A percentile compares a stretch with the other conserved stretches of the same genome.
These are phyloP conservation scores for Manduca sexta DNA, from an alignment of 1,140 invertebrate genomes.

Conservation along the genomic window DNA sequence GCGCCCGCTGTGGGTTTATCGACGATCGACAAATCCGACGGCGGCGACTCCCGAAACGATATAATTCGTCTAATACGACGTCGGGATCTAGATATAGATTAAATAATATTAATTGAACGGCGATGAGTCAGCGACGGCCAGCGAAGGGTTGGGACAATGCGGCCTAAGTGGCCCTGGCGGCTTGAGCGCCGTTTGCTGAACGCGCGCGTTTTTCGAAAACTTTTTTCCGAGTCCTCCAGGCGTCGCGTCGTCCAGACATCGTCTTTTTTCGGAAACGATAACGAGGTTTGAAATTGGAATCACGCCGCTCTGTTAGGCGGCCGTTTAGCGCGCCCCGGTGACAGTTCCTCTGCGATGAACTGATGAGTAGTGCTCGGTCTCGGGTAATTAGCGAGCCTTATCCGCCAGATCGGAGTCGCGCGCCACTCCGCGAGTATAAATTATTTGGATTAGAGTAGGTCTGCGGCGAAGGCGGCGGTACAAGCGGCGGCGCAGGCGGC, in stretches of 20 bases:
- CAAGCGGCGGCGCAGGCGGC: constrained; percentile 23
- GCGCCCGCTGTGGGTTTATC: constrained; percentile 31
- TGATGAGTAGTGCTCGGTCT: constrained; percentile 32
- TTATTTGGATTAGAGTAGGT: constrained; percentile 20
- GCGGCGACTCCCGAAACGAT: constrained; percentile 41
- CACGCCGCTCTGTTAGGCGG: constrained; percentile 37
- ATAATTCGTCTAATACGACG: constrained; percentile 57
- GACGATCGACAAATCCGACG: constrained; percentile 46
- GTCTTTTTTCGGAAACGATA: constrained; percentile 37
- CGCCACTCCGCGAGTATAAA: not conserved
- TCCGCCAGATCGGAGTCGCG: constrained; percentile 28
- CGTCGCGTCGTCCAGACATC: too few relatives aligned
- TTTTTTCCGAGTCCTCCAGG: constrained; percentile 6
- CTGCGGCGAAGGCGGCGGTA: constrained; percentile 18
- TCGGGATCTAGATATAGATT: constrained; percentile 52
- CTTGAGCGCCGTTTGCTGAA: constrained; percentile 1
- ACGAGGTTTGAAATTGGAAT: constrained; percentile 64
- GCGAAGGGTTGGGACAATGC: constrained; percentile 35
- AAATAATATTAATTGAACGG: constrained; percentile 65
- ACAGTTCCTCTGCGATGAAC: constrained; percentile 38
- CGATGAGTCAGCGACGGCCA: constrained; percentile 50
- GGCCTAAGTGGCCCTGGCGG: constrained; percentile 16
- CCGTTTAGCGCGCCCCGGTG: constrained; percentile 43
- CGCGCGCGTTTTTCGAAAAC: constrained; percentile 21
- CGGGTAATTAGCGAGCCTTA: constrained; percentile 35